A percentile compares a stretch with the other conserved stretches of the same genome.
phyloP scores from a whole-genome alignment of 2,113 vertebrate species.

The Dissostichus mawsoni region DNA sequence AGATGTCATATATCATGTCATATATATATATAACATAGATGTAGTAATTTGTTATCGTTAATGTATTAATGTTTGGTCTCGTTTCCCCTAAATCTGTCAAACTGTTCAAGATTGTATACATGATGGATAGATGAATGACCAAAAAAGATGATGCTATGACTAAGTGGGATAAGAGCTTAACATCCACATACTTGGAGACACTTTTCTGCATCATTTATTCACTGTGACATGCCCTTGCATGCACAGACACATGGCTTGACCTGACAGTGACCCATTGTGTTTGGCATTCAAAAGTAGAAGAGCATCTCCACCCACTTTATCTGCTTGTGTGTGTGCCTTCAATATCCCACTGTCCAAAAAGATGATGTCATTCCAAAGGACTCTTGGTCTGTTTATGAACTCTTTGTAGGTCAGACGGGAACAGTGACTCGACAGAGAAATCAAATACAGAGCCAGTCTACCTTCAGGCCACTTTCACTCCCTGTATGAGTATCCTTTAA shows the following conservation, averaged over 20 bases:
- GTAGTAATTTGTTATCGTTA: too few species aligned
- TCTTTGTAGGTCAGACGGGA: slow-evolving; percentile 7
- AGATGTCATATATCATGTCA: too few species aligned
- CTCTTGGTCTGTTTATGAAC: background rate
- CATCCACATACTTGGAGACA: background rate
- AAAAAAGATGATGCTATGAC: too few species aligned
- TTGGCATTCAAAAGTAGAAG: slow-evolving; percentile 11
- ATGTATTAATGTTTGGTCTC: too few species aligned
- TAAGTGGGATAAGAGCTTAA: too few species aligned
- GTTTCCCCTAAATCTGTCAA: too few species aligned
- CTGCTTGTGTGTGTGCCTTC: slow-evolving; percentile 16
- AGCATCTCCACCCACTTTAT: background rate
- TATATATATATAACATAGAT: too few species aligned
- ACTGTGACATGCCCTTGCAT: background rate
- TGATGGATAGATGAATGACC: too few species aligned
- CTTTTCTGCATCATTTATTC: background rate
- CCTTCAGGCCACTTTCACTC: background rate
- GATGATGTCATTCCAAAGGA: slow-evolving; percentile 20
- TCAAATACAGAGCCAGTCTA: slow-evolving; percentile 5
- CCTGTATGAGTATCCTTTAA: background rate
- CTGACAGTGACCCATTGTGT: slow-evolving; percentile 2
- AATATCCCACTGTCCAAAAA: slow-evolving; percentile 16
- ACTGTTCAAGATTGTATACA: too few species aligned
- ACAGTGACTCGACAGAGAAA: slow-evolving; percentile 26
- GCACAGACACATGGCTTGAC: background rate